Evolutionary conservation across 1,140 invertebrate genomes (phyloP), one percentile per base, ranked within the genome.

Genomic region (Panagrolaimus sp.): DNA sequence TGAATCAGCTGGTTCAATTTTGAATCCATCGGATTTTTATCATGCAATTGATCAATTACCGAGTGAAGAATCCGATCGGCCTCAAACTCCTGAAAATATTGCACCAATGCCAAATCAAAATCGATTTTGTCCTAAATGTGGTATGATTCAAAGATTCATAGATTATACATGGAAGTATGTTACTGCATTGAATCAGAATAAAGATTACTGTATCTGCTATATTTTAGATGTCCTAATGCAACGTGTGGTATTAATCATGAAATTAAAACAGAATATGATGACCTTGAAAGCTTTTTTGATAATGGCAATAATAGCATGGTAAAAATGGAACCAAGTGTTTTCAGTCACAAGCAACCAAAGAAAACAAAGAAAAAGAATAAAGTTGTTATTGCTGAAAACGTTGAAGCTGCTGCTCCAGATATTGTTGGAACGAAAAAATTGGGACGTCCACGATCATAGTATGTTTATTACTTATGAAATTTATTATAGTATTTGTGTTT

Each of bases 1-100:
- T 11, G 72, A 72, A 44, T 70, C 68, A 7, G 68, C 44, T 20
- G 31, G 44, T 13, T 53, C 66, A 20, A 45, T 74, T 16, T 75
- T 73, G 31, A 75, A 73, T 71, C 73, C 73, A 11, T 16, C 69
- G 16, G 72, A 70, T 25, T 75, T 73, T 14, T 61, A 77, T 47
- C 27, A 72, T 20, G 73, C 72, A 9, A 75, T 73, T 27, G 73
- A 73, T 45, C 20, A 75, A 11, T 31, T 73, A 38, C 73, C 72
- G 0, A 63, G 51, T 27, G 72, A 73, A 61, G 72, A 73, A 47
- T 73, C 72, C 5, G 72, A 73, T 44, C 67, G 72, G 14, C 66
- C 72, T 7, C 25, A 77, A 8, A 75, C 66, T 16, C 73, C 51
- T n/a, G 51, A 57, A 20, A 57, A 57, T 57, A 57, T 57, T 16